Base-by-base conservation (phyloP, 1,140 invertebrate species). In the Temnothorax longispinosus region DNA sequence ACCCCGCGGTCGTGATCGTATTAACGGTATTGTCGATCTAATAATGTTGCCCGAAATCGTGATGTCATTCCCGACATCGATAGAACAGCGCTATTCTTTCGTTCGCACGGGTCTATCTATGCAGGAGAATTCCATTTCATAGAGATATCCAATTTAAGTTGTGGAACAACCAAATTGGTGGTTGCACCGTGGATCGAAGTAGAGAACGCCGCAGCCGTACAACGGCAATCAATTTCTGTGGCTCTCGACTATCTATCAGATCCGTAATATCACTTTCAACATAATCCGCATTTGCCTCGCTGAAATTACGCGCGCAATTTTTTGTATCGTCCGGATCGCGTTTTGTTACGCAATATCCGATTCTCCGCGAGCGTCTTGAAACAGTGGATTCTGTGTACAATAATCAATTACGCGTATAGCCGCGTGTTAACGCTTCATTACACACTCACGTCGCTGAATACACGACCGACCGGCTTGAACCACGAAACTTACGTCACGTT, bases 21-120 rank as follows among this genome's bases (percentile, higher is more conserved):
- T 81, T 81, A 81, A 81, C 78, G 77, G 77, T 69, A 81, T 81
- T 50, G 64, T 1, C 35, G 78, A 58, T 82, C 52, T 72, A 82
- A 81, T 56, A 81, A 82, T 44, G 67, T 72, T 72, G 47, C 64
- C 78, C 52, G 78, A 82, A 82, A 82, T 82, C 78, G 78, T 82
- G 65, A 72, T 72, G 78, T 82, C 78, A 82, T 82, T 58, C 67
- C 75, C 27, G 41, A 77, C 76, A 81, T 71, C 64, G 47, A 27
- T 64, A 18, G 27, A 69, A 13, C 62, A 11, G n/a, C 62, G 21
- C 3, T 56, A 69, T 81, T 67, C 64, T 41, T 72, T 82, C 52
- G 38, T 56, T 50, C 52, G 77, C 78, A 71, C 64, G 78, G n/a
- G 21, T 44, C 47, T 41, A 54, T 71, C 64, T 69, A 44, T 54